Evolutionary conservation across 2,797 vertebrate species (phyloP).

Genomic region (Liasis olivaceus): DNA sequence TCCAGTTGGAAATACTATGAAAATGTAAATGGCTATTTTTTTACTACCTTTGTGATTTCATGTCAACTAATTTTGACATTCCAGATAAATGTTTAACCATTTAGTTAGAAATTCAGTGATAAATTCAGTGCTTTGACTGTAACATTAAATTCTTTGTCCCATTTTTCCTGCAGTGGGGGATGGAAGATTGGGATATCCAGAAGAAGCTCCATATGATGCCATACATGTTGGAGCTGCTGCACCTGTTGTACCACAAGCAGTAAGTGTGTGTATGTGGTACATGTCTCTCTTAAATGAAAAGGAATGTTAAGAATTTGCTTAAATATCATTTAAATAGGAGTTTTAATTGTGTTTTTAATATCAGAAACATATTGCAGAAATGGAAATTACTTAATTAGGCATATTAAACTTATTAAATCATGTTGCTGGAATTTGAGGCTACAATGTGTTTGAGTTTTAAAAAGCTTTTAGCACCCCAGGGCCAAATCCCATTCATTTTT

Average conservation of each 20-base stretch:
- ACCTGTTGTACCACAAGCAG: slow-evolving; percentile 92
- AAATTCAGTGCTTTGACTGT: background rate
- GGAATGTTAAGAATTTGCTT: background rate
- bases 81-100: background rate
- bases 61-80: background rate
- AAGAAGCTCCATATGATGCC: slow-evolving; percentile 95
- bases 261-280: slow-evolving; percentile 73
- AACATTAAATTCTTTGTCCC: background rate
- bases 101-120: background rate
- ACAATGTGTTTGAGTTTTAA: background rate
- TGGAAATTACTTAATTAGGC: background rate
- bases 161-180: slow-evolving; percentile 89
- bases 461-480: background rate
- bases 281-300: slow-evolving; percentile 12
- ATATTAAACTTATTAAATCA: background rate
- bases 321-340: background rate
- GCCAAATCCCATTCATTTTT: background rate
- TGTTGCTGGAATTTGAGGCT: background rate
- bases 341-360: background rate
- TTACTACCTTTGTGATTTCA: background rate
- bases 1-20: background rate
- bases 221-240: slow-evolving; percentile 98
- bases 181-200: slow-evolving; percentile 86
- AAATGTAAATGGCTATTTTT: background rate
- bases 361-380: background rate